Base-by-base conservation (phyloP, 2,888 invertebrate species). In the Drosophila nigricruria region DNA sequence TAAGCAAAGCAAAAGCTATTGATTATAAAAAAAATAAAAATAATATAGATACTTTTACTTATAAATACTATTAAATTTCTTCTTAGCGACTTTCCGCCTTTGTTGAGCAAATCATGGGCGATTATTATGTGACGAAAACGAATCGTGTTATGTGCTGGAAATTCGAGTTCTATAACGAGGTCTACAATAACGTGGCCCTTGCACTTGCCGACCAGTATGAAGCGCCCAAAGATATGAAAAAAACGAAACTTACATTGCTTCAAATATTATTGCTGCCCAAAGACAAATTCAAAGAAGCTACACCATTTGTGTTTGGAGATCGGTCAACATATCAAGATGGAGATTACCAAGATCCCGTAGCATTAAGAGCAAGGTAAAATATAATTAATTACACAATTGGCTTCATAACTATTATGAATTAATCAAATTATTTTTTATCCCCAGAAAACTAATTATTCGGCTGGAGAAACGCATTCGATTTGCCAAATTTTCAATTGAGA, bases 81-180 rank as follows among this genome's bases (percentile, higher is more conserved):
- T n/a, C 6, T 27, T 12, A 74, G 74, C n/a, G 1, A 12, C 59
- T 74, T 0, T n/a, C 60, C 0, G 16, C 81, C 16, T 91, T 81
- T 34, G 78, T 92, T 3, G 92, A 92, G 71, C 67, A 87, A 50
- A 70, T 90, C 0, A 91, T 92, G 90, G 91, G 92, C 0, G 88
- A 91, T 40, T 92, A 91, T 71, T 88, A 91, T 4, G 88, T 90
- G 2, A 61, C 82, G 1, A 92, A 92, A 73, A 92, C 92, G 0
- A 68, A 83, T 43, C 91, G 92, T 8, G 84, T 92, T 4, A 91
- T 92, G 91, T 92, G 92, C 34, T 91, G 92, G 89, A 92, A 90
- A 63, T 92, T 92, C 52, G 85, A 92, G 63, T 92, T 91, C 50
- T 82, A 89, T 0, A 91, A 92, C 57, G 92, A 92, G 60, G 90